Percentiles rank a stretch among this genome's conserved stretches.
These are phyloP conservation scores for Strix aluco DNA, from an alignment of 2,113 vertebrate species.

Conservation along the genomic window DNA sequence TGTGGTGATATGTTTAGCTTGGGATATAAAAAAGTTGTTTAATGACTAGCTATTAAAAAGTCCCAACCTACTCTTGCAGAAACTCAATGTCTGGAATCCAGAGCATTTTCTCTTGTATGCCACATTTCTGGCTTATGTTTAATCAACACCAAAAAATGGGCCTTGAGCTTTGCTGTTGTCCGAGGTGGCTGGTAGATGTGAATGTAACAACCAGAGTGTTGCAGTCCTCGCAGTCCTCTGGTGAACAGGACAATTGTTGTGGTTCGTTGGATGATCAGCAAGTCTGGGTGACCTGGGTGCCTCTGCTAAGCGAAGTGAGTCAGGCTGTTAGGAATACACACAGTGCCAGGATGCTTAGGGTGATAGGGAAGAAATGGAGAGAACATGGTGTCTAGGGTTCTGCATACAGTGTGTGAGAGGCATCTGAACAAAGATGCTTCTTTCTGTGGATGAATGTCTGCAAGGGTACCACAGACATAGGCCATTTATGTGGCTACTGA, in stretches of 20 bases:
- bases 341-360: background rate
- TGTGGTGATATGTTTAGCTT: background rate
- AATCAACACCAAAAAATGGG: background rate
- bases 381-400: background rate
- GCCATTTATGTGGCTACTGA: background rate
- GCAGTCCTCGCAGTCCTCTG: background rate
- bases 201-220: background rate
- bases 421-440: background rate
- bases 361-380: background rate
- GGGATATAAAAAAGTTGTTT: background rate
- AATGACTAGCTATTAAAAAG: background rate
- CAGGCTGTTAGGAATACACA: background rate
- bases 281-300: background rate
- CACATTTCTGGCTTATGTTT: background rate
- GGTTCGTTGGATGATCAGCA: fast-evolving
- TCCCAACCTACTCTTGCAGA: background rate
- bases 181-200: background rate
- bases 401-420: background rate
- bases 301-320: background rate
- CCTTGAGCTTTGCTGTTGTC: background rate
- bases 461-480: background rate
- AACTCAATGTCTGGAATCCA: background rate
- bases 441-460: background rate
- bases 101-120: background rate
- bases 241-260: fast-evolving